These are phyloP conservation scores for Heterochromis multidens DNA, from an alignment of 2,113 vertebrate species.

Conservation along the genomic window DNA sequence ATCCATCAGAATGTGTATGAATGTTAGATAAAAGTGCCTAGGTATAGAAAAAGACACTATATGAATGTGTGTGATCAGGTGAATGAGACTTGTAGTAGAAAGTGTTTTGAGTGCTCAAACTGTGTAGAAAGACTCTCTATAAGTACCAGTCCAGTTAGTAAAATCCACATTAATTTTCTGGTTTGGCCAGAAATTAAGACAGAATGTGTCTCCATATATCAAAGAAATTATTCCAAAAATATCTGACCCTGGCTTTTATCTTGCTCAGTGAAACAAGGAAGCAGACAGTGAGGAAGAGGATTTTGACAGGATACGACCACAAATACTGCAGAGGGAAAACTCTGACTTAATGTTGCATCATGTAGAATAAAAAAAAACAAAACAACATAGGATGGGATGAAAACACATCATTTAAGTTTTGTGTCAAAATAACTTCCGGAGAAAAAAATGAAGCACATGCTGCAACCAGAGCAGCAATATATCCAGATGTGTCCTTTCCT, in stretches of 20 bases:
- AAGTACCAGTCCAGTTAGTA: background rate
- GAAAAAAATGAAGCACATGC: background rate
- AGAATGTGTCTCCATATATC: background rate
- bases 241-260: background rate
- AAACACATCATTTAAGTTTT: background rate
- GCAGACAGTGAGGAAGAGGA: background rate
- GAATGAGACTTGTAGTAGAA: background rate
- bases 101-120: background rate
- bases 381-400: background rate
- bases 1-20: background rate
- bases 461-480: background rate
- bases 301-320: constrained; percentile 6
- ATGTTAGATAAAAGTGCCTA: background rate
- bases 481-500: background rate
- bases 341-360: constrained; percentile 55
- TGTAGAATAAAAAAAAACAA: background rate
- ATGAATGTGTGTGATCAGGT: background rate
- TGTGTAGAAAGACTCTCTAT: background rate
- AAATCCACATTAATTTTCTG: background rate
- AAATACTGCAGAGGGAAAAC: constrained; percentile 3
- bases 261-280: background rate
- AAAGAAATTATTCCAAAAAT: background rate
- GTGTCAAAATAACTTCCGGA: background rate
- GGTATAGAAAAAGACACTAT: background rate
- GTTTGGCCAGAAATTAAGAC: background rate